Base-by-base conservation (phyloP, 2,113 vertebrate genomes). In the Salvelinus namaycush region DNA sequence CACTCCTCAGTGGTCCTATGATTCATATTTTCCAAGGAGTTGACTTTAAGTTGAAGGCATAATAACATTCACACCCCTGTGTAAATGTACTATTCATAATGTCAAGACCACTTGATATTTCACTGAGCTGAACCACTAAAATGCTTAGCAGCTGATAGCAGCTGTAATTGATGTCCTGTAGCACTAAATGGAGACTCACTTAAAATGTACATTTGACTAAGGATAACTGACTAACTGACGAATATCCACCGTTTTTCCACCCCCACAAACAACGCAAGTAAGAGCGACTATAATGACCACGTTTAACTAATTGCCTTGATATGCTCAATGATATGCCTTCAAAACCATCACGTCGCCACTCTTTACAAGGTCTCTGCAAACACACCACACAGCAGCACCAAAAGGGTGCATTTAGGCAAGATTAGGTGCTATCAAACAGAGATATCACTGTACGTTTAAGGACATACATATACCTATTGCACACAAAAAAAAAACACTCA, bases 1-100 rank as follows among this genome's bases (percentile, higher is more conserved):
- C 24, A 39, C 31, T 86, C 75, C 70, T 76, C 72, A 12, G 70
- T 67, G 16, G 24, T 84, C 77, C 64, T 27, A 29, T 70, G n/a
- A 26, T 62, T 82, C 78, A 82, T 5, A 75, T 75, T 88, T 90
- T 90, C 83, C 81, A 83, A 72, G 79, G 81, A 80, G 78, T 81
- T 81, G 68, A 79, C 59, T 77, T 80, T 78, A 27, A 62, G 59
- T 22, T 22, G 59, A 67, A 24, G 29, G 54, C 54, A 18, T 20
- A 57, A 57, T 57, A 57, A 57, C 54, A 57, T 57, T 57, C 54
- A 20, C 54, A 72, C 74, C 5, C 31, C 51, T 0, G 14, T 67
- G 62, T 73, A 49, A 26, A 81, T 57, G 73, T 70, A 80, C 39
- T 75, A 81, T 65, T 83, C 79, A 79, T 75, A 74, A 31, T 31